Evolutionary conservation across 2,797 vertebrate species (phyloP).

Genomic region (Pogonophryne albipinna): DNA sequence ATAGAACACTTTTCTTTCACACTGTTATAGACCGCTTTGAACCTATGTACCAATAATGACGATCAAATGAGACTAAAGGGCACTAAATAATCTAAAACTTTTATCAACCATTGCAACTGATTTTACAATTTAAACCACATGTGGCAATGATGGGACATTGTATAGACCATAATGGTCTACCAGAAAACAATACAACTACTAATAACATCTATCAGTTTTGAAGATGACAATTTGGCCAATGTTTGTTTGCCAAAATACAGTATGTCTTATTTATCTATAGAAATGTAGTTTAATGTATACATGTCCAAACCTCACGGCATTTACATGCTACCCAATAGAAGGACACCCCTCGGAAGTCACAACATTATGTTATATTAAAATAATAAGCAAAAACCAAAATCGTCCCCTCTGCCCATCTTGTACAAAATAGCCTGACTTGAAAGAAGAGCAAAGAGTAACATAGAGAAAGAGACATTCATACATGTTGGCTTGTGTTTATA

Average conservation of each 20-base stretch:
- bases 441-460: neutral
- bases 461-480: too few species aligned
- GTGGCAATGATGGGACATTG: neutral
- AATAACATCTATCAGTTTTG: neutral
- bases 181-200: neutral
- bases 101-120: neutral
- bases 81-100: neutral
- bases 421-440: neutral
- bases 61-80: neutral
- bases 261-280: too few species aligned
- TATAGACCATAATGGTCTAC: too few species aligned
- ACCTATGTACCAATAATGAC: neutral
- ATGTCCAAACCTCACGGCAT: neutral
- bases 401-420: neutral
- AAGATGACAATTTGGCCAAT: neutral
- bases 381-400: too few species aligned
- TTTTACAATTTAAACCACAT: neutral
- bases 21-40: neutral
- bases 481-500: too few species aligned
- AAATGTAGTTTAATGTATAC: neutral
- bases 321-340: neutral
- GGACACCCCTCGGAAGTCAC: neutral
- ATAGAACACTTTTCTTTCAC: neutral
- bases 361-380: neutral
- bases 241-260: neutral